Base-by-base conservation (phyloP, 2,113 vertebrate species). In the Monopterus albus region DNA sequence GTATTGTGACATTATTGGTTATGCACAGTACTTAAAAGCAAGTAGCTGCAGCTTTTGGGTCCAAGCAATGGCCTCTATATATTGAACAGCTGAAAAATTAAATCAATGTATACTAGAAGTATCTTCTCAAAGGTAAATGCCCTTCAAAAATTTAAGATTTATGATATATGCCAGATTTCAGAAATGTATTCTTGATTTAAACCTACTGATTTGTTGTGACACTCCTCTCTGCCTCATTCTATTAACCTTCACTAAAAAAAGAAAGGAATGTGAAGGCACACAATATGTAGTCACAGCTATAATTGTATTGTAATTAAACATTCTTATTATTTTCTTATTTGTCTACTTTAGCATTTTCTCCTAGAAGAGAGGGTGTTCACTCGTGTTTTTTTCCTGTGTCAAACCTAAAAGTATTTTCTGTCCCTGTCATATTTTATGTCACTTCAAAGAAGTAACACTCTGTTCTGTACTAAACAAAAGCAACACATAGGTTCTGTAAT, bases 401-500 rank as follows among this genome's bases (percentile, higher is more conserved):
- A n/a, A n/a, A n/a, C n/a, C n/a, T n/a, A n/a, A n/a, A n/a, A n/a
- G n/a, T n/a, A n/a, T n/a, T n/a, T n/a, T n/a, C n/a, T 17, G 42
- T 33, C 38, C 14, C 21, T 45, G 50, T 72, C 52, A 31, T 36
- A 38, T 21, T 55, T 65, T 29, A 40, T n/a, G 14, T 56, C 60
- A 18, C 45, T 55, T 33, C n/a, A 26, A 49, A 43, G 43, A 14
- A 23, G 29, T 56, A 21, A 28, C 15, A 28, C 35, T 36, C 25
- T 40, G 11, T 33, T 70, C 31, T 50, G 6, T 73, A 40, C 66
- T 58, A 49, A 49, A 57, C 21, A 52, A 45, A 62, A 72, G 51
- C 52, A 64, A 83, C 72, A 81, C 65, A 60, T 75, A 15, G 78
- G 64, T 64, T 67, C 40, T 56, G 65, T 47, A 63, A 87, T 82